Evolutionary conservation across 1,140 invertebrate species (phyloP), one percentile per base, ranked within the genome.

Genomic region (Eumaeus atala): DNA sequence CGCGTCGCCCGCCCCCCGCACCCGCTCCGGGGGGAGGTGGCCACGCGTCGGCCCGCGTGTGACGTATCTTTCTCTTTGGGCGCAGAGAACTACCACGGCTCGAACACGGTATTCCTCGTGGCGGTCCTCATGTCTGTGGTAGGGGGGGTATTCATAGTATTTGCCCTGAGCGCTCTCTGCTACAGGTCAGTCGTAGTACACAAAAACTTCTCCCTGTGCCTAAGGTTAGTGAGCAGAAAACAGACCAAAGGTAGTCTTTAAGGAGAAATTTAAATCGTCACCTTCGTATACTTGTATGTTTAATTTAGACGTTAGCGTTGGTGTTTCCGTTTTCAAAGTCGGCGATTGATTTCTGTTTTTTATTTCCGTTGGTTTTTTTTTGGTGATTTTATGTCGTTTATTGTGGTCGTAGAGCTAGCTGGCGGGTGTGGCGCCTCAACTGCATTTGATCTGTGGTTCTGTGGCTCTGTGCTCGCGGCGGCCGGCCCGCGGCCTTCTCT

Each of bases 111-210:
- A 90, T 95, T 95, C 92, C 93, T 98, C 91, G 96, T 98, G 89
- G 95, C 94, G 91, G 95, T 96, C 90, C 94, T 98, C 91, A 97
- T 97, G 92, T 97, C 96, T 89, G 96, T 97, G 91, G 96, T 98
- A 92, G 96, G 96, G 91, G 95, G 95, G 91, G 96, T 98, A 91
- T 97, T 98, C 92, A 93, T 98, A 91, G 92, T 97, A 91, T 97
- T 98, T 93, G 95, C 96, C 89, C 92, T 97, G 90, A 95, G 97
- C 92, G 96, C 97, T 91, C 94, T 98, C 90, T 98, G 97, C 93
- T 98, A 98, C 94, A 97, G 97, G 95, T 96, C 94, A 95, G 95
- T 96, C 92, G 95, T 96, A 94, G 95, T 96, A 93, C 94, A 96
- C 95, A 95, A 95, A 95, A 96, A 95, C 93, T 95, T 95, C 94